Base-by-base conservation (phyloP, 2,797 vertebrate genomes). In the Fistularia tabacaria region DNA sequence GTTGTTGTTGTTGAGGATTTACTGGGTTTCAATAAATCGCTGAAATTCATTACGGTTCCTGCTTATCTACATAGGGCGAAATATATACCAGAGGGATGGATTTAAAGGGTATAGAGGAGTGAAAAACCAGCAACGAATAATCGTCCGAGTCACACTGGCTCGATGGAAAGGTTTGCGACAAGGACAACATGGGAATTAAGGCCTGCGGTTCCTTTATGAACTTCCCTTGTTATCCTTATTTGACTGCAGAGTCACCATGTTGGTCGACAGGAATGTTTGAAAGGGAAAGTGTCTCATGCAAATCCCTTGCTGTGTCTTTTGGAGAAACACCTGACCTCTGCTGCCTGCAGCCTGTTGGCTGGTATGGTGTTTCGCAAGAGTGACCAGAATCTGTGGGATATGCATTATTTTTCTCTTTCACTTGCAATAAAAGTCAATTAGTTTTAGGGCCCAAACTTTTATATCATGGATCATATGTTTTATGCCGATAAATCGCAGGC, bases 271-370 rank as follows among this genome's bases (percentile, higher is more conserved):
- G 71, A 60, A 74, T 54, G 64, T 87, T 88, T 90, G 84, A 85
- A 82, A 85, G 81, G 80, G 71, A 87, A 87, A 90, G 56, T 71
- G 57, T 59, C 49, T 54, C 74, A 87, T 87, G 87, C 80, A 86
- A 85, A 88, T 85, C 53, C 11, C 10, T n/a, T 25, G 14, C 59
- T 56, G 38, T 71, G 47, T 74, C 67, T 57, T 72, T 60, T 49
- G 54, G 56, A 73, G 66, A 7, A 73, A 54, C 76, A 76, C 66
- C 83, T 77, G 77, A 69, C 69, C 73, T 64, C 52, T 56, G 50
- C 72, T 55, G 59, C 51, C 62, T 51, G 49, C 59, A 44, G 57
- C 61, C 53, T 64, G 39, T 67, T 58, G 41, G 48, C 36, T 60
- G 49, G 50, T 66, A 72, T 49, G 55, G 56, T 50, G 41, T 49